phyloP scores from a whole-genome alignment of 2,888 invertebrate species.

The Nematopogon swammerdamellus region DNA sequence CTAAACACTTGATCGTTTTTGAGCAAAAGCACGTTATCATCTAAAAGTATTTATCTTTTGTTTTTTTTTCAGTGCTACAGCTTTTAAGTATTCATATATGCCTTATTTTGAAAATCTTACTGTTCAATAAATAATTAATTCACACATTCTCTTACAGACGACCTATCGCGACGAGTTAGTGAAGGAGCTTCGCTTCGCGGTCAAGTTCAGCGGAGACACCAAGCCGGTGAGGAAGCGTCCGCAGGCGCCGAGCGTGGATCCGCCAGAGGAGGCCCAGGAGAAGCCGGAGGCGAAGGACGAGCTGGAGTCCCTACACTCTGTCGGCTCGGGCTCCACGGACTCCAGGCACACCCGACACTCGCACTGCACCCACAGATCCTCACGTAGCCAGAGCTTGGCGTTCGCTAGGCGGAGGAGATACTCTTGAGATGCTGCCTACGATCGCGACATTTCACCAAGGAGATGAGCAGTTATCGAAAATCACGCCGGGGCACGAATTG shows the following conservation, averaged over 20 bases:
- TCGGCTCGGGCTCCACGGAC: conserved; percentile 28
- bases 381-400: conserved; percentile 32
- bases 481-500: too few relatives aligned
- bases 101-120: too few relatives aligned
- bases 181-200: conserved; percentile 62
- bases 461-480: too few relatives aligned
- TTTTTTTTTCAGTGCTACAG: too few relatives aligned
- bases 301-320: conserved; percentile 29
- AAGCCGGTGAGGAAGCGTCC: conserved; percentile 53
- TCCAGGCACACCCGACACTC: conserved; percentile 33
- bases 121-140: too few relatives aligned
- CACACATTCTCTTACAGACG: conserved; percentile 40
- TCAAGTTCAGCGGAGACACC: conserved; percentile 59
- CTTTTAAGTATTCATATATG: too few relatives aligned
- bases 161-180: conserved; percentile 58
- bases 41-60: too few relatives aligned
- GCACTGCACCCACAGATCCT: conserved; percentile 35
- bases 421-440: too few relatives aligned
- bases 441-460: too few relatives aligned
- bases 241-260: conserved; percentile 22
- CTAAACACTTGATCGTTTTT: too few relatives aligned
- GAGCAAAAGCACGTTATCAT: too few relatives aligned
- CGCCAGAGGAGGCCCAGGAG: conserved; percentile 29
- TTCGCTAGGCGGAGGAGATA: conserved; percentile 36
- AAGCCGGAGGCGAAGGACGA: conserved; percentile 29